phyloP scores from a whole-genome alignment of 2,113 vertebrate genomes.

The Dolichotis patagonum region DNA sequence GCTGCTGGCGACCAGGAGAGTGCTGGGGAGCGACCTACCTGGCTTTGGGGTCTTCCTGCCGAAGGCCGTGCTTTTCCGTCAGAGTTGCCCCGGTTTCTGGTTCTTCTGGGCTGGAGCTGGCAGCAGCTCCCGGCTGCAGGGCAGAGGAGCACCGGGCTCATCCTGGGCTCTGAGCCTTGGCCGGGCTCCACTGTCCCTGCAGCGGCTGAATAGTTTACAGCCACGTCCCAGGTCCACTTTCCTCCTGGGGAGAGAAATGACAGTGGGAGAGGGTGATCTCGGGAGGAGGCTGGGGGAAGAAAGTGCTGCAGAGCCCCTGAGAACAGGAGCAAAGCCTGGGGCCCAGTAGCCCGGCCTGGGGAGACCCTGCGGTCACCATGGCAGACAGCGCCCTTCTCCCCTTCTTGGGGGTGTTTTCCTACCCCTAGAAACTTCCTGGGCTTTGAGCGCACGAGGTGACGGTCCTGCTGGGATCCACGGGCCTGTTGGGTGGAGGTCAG shows the following conservation, averaged over 20 bases:
- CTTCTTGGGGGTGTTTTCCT: background rate
- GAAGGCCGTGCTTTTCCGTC: background rate
- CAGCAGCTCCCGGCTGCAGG: background rate
- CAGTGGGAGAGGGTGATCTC: background rate
- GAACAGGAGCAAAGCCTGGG: too few relatives aligned
- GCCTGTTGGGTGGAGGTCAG: background rate
- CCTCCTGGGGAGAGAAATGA: background rate
- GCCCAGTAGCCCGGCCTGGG: background rate
- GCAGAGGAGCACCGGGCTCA: background rate
- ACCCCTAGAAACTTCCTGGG: background rate
- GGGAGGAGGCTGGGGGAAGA: background rate
- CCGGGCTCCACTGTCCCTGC: background rate
- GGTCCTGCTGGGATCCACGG: background rate
- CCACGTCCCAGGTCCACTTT: background rate
- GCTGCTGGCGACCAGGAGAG: background rate
- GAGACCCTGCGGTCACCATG: background rate
- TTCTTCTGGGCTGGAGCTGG: too few relatives aligned
- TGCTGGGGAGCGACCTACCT: too few relatives aligned
- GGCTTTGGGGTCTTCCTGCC: background rate
- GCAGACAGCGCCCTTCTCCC: background rate
- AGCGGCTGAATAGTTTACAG: background rate
- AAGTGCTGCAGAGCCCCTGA: background rate
- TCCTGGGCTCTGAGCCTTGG: background rate
- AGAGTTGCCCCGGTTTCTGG: background rate
- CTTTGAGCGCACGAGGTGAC: background rate